Evolutionary conservation across 2,797 vertebrate species (phyloP), one percentile per base, ranked within the genome.

Genomic region (Lycodopsis pacificus): DNA sequence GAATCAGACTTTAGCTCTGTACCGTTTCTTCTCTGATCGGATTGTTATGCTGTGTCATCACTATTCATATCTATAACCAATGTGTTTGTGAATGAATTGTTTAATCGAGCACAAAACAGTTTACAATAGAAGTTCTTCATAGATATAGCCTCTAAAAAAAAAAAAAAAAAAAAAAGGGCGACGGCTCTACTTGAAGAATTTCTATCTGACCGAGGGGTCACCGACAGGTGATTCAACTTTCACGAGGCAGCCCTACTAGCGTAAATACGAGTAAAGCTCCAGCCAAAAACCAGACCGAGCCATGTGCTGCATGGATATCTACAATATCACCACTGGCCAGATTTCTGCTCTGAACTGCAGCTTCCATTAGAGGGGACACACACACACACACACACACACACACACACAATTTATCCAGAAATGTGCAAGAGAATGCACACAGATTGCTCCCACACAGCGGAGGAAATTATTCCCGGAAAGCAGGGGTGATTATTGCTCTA

Each of bases 401-500:
- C 76, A 63, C 40, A 61, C 36, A 13, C 34, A 25, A 73, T 42
- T 66, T 73, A 71, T 44, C 59, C 68, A 83, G 20, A 88, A 89
- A 81, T 14, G 63, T 74, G 53, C 70, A 89, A 89, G 87, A 79
- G 67, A 86, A 79, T 54, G 40, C 77, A 76, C 73, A 65, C 42
- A 85, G 38, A 76, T 71, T 85, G 73, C 81, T 91, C 87, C 90
- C 83, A 92, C 86, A 86, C 74, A 83, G 75, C 20, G 38, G 53
- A 84, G 84, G 83, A 90, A 92, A 91, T 90, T 79, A 85, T 68
- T 80, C 62, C 62, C 40, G 75, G 87, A 88, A 92, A 91, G 90
- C 79, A 84, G 76, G 65, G 76, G 75, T 73, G 78, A 91, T 90
- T 90, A 86, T 76, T 88, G 72, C 22, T 72, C 51, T 34, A 88